A percentile compares a stretch with the other conserved stretches of the same genome.
phyloP scores from a whole-genome alignment of 2,797 vertebrate genomes.

The Epinephelus coioides region DNA sequence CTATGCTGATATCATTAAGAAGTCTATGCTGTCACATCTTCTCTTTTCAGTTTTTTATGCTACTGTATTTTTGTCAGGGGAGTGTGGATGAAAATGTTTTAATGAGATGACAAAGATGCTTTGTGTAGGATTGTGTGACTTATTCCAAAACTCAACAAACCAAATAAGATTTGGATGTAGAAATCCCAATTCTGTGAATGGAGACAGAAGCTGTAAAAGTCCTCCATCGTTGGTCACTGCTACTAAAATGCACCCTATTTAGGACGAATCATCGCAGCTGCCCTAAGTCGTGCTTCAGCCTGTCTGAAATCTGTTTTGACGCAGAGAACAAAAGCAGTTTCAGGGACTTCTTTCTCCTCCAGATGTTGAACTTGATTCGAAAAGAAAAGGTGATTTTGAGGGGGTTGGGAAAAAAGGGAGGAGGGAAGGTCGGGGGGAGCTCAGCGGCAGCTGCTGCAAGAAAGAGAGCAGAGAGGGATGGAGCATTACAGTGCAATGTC shows the following conservation, averaged over 20 bases:
- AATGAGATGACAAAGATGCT: slow-evolving; percentile 54
- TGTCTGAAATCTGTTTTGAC: slow-evolving; percentile 58
- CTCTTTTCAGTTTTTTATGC: slow-evolving; percentile 13
- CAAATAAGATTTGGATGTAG: slow-evolving; percentile 8
- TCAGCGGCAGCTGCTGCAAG: slow-evolving; percentile 46
- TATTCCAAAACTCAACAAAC: slow-evolving; percentile 15
- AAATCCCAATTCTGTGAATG: slow-evolving; percentile 22
- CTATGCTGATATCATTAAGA: slow-evolving; percentile 53
- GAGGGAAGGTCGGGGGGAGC: not conserved
- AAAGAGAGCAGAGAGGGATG: slow-evolving; percentile 49
- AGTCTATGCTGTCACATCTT: slow-evolving; percentile 48
- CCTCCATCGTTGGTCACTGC: slow-evolving; percentile 15
- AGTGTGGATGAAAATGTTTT: slow-evolving; percentile 40
- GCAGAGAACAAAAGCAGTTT: slow-evolving; percentile 69
- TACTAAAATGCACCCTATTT: slow-evolving; percentile 55
- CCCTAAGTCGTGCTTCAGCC: slow-evolving; percentile 40
- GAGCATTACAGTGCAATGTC: slow-evolving; percentile 34
- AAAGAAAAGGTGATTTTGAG: slow-evolving; percentile 76
- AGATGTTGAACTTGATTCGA: slow-evolving; percentile 80
- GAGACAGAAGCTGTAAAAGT: slow-evolving; percentile 38
- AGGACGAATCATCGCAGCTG: slow-evolving; percentile 63
- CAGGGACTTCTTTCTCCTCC: slow-evolving; percentile 59
- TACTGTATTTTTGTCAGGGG: slow-evolving; percentile 42
- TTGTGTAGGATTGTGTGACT: slow-evolving; percentile 20
- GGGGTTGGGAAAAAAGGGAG: slow-evolving; percentile 27